These are phyloP conservation scores for Acronicta aceris DNA, from an alignment of 2,888 invertebrate species.

Conservation along the genomic window DNA sequence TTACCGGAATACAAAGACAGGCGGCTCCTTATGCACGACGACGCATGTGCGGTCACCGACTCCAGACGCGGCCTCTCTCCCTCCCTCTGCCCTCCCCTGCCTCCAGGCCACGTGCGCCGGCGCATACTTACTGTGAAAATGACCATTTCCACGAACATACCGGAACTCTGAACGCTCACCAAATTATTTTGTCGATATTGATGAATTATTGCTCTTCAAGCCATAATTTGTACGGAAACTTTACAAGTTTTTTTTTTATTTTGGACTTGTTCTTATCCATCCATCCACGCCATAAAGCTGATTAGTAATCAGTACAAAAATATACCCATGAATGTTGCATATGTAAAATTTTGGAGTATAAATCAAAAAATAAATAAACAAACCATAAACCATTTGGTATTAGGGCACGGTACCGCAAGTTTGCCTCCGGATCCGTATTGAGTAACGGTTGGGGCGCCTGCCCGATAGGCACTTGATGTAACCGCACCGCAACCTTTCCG, in stretches of 20 bases:
- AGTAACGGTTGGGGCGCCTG: constrained; percentile 73
- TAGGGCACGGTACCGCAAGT: constrained; percentile 62
- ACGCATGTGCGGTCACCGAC: constrained; percentile 84
- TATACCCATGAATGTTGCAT: constrained; percentile 1
- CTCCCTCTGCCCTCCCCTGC: constrained; percentile 55
- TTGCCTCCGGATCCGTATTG: constrained; percentile 67
- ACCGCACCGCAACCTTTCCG: constrained; percentile 85
- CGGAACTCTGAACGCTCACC: constrained; percentile 72
- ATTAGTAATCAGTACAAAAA: constrained; percentile 1
- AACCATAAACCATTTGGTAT: constrained; percentile 11
- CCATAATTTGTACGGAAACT: constrained; percentile 29
- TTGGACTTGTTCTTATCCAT: neutral
- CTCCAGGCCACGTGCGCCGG: constrained; percentile 71
- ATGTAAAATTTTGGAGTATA: constrained; percentile 1
- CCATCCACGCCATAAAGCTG: constrained; percentile 9
- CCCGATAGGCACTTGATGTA: constrained; percentile 80
- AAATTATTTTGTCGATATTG: constrained; percentile 47
- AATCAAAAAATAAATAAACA: neutral
- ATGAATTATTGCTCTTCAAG: constrained; percentile 37
- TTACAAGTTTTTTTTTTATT: constrained; percentile 4
- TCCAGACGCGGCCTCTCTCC: constrained; percentile 61
- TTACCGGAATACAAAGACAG: constrained; percentile 82
- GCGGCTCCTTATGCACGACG: constrained; percentile 81
- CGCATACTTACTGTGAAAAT: constrained; percentile 81
- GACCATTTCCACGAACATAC: constrained; percentile 83